Evolutionary conservation across 2,113 vertebrate species (phyloP).

Genomic region (Baryphthengus martii): DNA sequence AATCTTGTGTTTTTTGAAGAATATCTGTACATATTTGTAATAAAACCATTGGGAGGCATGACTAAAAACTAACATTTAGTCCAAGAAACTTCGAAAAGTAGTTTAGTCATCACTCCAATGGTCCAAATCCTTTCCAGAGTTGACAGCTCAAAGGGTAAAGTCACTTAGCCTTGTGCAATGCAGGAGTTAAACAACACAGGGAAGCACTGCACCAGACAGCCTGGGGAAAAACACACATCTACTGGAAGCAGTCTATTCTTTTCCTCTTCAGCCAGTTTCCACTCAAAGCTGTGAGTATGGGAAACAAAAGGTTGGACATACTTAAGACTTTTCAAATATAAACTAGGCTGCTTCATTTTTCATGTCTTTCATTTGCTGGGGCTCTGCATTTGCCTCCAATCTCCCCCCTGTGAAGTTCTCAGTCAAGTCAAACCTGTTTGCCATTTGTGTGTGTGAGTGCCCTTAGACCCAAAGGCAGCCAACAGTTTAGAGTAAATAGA

Average conservation of each 20-base stretch:
- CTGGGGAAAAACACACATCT: background rate
- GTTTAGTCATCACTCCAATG: background rate
- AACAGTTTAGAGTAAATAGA: slow-evolving; percentile 56
- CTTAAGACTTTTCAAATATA: slow-evolving; percentile 39
- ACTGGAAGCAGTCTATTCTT: background rate
- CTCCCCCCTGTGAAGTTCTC: slow-evolving; percentile 40
- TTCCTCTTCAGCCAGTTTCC: slow-evolving; percentile 20
- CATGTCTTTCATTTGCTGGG: slow-evolving; percentile 36
- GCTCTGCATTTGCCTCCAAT: slow-evolving; percentile 42
- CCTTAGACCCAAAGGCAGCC: slow-evolving; percentile 44
- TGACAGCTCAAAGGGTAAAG: background rate
- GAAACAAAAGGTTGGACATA: slow-evolving; percentile 54
- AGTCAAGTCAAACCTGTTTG: slow-evolving; percentile 67
- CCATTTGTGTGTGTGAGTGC: slow-evolving; percentile 29
- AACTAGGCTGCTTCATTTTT: slow-evolving; percentile 31
- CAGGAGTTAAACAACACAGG: background rate
- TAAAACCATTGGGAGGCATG: background rate
- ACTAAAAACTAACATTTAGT: background rate
- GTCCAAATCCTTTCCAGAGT: background rate
- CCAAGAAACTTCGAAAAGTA: background rate
- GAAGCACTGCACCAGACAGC: background rate
- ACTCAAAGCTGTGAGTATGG: slow-evolving; percentile 25
- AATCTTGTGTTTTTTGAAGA: background rate
- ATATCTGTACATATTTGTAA: background rate
- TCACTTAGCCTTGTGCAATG: background rate